phyloP scores from a whole-genome alignment of 2,888 invertebrate species.

The Blomia tropicalis region DNA sequence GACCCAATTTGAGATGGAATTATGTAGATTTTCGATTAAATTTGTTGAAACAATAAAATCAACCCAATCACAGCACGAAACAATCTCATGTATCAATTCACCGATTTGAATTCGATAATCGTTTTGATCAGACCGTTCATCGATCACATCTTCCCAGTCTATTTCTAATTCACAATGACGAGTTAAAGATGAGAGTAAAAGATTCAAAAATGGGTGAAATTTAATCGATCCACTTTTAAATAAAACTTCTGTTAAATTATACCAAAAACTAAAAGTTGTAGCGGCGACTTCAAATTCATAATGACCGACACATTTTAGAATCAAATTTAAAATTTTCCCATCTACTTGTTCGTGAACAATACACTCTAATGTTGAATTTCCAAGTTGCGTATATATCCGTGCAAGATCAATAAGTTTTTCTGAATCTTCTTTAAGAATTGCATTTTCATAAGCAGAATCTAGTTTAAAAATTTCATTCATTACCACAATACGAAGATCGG shows the following conservation, averaged over 20 bases:
- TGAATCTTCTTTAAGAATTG: constrained; percentile 79
- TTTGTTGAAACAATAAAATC: constrained; percentile 42
- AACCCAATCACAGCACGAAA: constrained; percentile 84
- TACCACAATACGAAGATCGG: constrained; percentile 57
- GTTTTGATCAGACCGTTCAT: constrained; percentile 66
- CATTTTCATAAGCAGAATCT: constrained; percentile 69
- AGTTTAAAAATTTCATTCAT: constrained; percentile 63
- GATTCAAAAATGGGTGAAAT: constrained; percentile 13
- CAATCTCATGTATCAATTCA: constrained; percentile 86
- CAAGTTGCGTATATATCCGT: constrained; percentile 81
- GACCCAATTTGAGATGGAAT: constrained; percentile 17
- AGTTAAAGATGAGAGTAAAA: constrained; percentile 34
- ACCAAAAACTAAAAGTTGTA: constrained; percentile 94
- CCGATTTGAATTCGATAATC: constrained; percentile 70
- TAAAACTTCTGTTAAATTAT: constrained; percentile 77
- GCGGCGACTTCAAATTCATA: constrained; percentile 85
- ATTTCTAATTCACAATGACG: constrained; percentile 90
- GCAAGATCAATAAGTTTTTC: constrained; percentile 81
- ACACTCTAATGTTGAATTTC: constrained; percentile 63
- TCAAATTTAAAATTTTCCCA: constrained; percentile 65
- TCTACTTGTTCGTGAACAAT: constrained; percentile 29
- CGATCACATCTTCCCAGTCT: constrained; percentile 63
- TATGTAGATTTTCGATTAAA: constrained; percentile 11
- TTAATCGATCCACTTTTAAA: constrained; percentile 45
- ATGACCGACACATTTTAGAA: constrained; percentile 80